Conservation (phyloP, 2,113 vertebrate genomes). For the Calonectris borealis region DNA sequence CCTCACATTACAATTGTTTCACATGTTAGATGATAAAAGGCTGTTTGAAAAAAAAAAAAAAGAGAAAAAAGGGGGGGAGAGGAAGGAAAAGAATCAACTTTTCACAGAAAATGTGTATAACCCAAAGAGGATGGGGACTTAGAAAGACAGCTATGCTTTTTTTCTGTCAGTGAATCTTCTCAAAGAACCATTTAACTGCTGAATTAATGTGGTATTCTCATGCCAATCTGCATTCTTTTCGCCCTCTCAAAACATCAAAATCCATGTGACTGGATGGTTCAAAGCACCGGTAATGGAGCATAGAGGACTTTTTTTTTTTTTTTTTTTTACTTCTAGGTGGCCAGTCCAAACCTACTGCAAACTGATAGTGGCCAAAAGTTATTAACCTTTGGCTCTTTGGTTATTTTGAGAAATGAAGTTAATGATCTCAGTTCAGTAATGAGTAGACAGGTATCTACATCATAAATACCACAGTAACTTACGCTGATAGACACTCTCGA, state of each 20-base stretch:
- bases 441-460: background rate
- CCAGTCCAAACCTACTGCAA: background rate
- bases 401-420: slow-evolving; percentile 21
- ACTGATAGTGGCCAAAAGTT: background rate
- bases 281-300: slow-evolving; percentile 44
- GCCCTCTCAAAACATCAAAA: slow-evolving; percentile 53
- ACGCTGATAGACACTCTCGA: background rate
- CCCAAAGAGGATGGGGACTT: slow-evolving; percentile 34
- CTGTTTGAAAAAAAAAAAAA: background rate
- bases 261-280: slow-evolving; percentile 60
- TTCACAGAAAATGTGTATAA: slow-evolving; percentile 49
- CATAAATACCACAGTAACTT: background rate
- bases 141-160: slow-evolving; percentile 54
- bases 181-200: slow-evolving; percentile 58
- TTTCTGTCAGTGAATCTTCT: slow-evolving; percentile 53
- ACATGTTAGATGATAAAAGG: slow-evolving; percentile 74
- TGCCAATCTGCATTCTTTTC: slow-evolving; percentile 51
- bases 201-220: slow-evolving; percentile 55
- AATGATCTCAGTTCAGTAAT: background rate
- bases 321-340: background rate
- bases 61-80: background rate
- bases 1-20: slow-evolving; percentile 78
- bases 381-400: background rate
- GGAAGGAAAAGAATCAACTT: slow-evolving; percentile 56
- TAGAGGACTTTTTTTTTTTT: background rate